Evolutionary conservation across 2,888 invertebrate genomes (phyloP).

Genomic region (Phyllotreta cruciferae): DNA sequence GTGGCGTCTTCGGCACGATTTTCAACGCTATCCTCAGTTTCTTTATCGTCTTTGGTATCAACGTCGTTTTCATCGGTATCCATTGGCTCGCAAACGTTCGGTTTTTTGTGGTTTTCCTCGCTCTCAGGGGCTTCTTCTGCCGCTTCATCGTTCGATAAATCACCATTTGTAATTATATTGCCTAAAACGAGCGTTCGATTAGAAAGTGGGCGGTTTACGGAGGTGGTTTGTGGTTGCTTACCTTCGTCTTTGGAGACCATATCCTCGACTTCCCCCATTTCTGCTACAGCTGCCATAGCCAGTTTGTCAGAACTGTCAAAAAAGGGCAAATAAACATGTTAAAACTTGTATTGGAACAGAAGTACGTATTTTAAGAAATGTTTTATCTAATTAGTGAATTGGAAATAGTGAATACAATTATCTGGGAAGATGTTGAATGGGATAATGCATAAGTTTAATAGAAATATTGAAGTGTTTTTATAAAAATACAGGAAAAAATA

Average conservation of each 20-base stretch:
- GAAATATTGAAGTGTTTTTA: no score
- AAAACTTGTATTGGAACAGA: no score
- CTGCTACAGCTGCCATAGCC: slow-evolving; percentile 59
- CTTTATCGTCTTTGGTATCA: slow-evolving; percentile 43
- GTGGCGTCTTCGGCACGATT: slow-evolving; percentile 29
- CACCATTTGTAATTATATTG: slow-evolving; percentile 53
- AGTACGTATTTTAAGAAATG: no score
- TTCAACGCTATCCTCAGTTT: slow-evolving; percentile 42
- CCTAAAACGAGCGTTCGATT: slow-evolving; percentile 35
- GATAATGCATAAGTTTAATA: no score
- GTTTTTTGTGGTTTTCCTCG: slow-evolving; percentile 43
- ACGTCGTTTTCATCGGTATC: slow-evolving; percentile 51
- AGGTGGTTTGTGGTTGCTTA: slow-evolving; percentile 25
- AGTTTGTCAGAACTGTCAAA: slow-evolving; percentile 45
- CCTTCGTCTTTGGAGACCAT: slow-evolving; percentile 58
- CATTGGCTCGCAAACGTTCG: slow-evolving; percentile 40
- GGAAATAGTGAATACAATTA: no score
- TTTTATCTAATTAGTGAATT: no score
- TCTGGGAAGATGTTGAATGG: no score
- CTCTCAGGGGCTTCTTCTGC: slow-evolving; percentile 46
- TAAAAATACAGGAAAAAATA: no score
- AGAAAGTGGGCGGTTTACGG: background rate
- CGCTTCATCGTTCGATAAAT: slow-evolving; percentile 49
- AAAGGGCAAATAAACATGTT: slow-evolving; percentile 27
- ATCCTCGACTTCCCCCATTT: slow-evolving; percentile 60